Conservation (phyloP, 2,797 vertebrate genomes). For the Etheostoma nigrum region DNA sequence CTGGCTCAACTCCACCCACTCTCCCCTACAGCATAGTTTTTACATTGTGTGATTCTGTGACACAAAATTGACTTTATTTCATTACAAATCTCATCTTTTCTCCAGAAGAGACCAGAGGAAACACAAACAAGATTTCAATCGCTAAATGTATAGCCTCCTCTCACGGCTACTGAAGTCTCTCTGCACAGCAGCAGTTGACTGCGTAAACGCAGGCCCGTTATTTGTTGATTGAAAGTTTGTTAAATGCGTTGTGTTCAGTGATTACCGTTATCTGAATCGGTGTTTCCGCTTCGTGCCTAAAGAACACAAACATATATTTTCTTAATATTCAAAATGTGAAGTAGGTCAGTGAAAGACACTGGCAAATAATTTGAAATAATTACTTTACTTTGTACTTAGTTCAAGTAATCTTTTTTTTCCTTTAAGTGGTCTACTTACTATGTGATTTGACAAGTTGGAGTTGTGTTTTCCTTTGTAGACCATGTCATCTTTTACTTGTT, state of each 20-base stretch:
- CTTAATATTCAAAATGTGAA: neutral
- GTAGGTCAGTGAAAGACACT: neutral
- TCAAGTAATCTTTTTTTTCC: neutral
- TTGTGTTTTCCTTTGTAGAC: slow-evolving; percentile 52
- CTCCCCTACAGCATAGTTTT: neutral
- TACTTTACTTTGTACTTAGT: neutral
- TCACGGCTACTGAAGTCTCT: slow-evolving; percentile 14
- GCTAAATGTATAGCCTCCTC: slow-evolving; percentile 1
- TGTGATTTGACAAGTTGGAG: slow-evolving; percentile 41
- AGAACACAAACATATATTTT: neutral
- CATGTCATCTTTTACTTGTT: slow-evolving; percentile 21
- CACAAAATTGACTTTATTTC: neutral
- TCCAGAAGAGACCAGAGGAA: slow-evolving; percentile 64
- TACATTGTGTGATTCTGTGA: neutral
- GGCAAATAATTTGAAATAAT: neutral
- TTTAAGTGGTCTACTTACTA: slow-evolving; percentile 55
- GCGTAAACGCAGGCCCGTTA: neutral
- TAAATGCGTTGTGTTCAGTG: neutral
- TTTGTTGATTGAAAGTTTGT: neutral
- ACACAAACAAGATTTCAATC: slow-evolving; percentile 63
- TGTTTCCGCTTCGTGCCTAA: slow-evolving; percentile 57
- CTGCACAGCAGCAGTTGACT: neutral
- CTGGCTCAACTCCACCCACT: no score
- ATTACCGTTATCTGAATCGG: slow-evolving; percentile 64
- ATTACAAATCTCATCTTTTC: slow-evolving; percentile 46